phyloP scores from a whole-genome alignment of 2,797 vertebrate genomes.

The Capromys pilorides region DNA sequence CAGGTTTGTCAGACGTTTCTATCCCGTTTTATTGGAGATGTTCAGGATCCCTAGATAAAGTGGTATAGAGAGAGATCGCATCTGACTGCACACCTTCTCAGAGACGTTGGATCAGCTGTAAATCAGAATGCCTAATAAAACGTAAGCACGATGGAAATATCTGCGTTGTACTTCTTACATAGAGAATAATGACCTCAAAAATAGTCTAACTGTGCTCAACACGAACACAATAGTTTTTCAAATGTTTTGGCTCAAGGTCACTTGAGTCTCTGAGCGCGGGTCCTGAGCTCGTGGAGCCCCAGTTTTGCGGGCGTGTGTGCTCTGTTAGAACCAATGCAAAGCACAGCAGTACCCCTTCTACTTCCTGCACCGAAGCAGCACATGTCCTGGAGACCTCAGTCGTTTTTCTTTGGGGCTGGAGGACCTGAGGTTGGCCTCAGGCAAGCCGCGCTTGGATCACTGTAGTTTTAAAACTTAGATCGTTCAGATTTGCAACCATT shows the following conservation, averaged over 20 bases:
- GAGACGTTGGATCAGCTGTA: neutral
- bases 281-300: neutral
- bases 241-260: neutral
- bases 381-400: neutral
- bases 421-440: neutral
- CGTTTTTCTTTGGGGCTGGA: neutral
- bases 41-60: neutral
- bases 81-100: neutral
- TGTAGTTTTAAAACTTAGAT: conserved; percentile 8
- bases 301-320: neutral
- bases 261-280: neutral
- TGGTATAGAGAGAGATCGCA: too few species aligned
- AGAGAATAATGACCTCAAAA: neutral
- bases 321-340: conserved; percentile 4
- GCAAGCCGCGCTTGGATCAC: neutral
- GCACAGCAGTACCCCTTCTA: neutral
- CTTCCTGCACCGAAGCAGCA: neutral
- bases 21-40: neutral
- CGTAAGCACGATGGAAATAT: neutral
- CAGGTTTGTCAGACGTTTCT: conserved; percentile 5
- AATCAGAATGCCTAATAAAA: neutral
- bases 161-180: neutral
- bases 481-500: neutral
- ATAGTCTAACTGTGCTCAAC: neutral
- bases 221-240: neutral